These are phyloP conservation scores for Acropora tenuis DNA, from an alignment of 64 coral and sea anemone genomes.

Conservation along the genomic window DNA sequence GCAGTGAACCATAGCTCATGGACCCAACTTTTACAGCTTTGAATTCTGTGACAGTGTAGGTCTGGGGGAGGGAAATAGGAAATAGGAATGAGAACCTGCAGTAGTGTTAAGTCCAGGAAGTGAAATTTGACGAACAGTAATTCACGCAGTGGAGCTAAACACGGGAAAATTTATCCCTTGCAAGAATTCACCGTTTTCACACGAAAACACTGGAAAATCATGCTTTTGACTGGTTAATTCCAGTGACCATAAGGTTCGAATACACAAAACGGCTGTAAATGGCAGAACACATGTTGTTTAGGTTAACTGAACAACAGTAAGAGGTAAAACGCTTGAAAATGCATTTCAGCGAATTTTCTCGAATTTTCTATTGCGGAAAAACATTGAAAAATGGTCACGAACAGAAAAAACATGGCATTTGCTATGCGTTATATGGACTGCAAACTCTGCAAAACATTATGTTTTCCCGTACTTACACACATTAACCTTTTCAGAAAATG, in stretches of 20 bases:
- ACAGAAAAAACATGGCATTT: conserved; percentile 10
- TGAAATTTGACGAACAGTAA: background rate
- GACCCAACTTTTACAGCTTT: no score
- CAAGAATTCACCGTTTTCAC: background rate
- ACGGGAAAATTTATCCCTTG: background rate
- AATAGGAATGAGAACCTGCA: no score
- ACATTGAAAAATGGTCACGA: conserved; percentile 11
- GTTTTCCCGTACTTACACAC: conserved; percentile 15
- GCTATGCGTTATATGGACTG: background rate
- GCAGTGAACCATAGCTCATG: no score
- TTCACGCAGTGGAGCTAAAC: background rate
- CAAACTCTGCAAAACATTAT: background rate
- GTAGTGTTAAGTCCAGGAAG: no score
- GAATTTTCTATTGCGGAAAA: conserved; percentile 18
- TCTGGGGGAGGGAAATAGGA: no score
- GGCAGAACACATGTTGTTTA: conserved; percentile 8
- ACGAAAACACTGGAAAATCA: conserved; percentile 19
- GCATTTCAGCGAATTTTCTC: conserved; percentile 5
- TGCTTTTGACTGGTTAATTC: conserved; percentile 25
- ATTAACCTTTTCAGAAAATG: background rate
- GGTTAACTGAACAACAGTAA: conserved; percentile 1
- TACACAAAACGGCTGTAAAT: conserved; percentile 24
- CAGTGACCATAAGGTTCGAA: background rate
- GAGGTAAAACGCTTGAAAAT: conserved; percentile 7
- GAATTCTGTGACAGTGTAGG: no score